Evolutionary conservation across 1,140 invertebrate genomes (phyloP).

Genomic region (Drosophila bocqueti): DNA sequence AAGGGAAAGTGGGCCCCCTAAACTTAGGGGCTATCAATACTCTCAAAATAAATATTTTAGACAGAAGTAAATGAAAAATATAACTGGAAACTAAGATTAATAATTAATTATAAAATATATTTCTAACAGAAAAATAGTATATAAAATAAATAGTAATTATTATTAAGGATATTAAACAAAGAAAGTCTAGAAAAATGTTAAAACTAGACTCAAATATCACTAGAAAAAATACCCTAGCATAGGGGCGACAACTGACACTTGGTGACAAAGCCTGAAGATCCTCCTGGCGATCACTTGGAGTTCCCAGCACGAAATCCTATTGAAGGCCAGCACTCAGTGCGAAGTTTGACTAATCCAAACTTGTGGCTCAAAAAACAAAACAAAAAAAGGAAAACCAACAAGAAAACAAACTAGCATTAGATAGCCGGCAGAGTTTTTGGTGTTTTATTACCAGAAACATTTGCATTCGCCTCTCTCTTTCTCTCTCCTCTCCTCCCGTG

Average conservation of each 20-base stretch:
- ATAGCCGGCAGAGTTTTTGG: constrained; percentile 35
- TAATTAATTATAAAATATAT: neutral
- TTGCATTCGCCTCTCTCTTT: constrained; percentile 35
- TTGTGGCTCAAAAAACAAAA: neutral
- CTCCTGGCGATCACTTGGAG: neutral
- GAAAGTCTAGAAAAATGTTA: neutral
- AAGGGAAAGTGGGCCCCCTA: neutral
- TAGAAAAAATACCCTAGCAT: neutral
- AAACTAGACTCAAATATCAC: neutral
- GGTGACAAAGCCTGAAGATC: neutral
- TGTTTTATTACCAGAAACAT: constrained; percentile 56
- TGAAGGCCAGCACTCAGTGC: neutral
- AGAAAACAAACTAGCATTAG: constrained; percentile 16
- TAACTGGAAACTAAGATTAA: no score
- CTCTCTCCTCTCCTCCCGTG: constrained; percentile 11
- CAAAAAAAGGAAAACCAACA: neutral
- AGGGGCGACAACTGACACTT: no score
- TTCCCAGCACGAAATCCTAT: neutral
- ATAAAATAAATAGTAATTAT: neutral
- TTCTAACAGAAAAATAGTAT: neutral
- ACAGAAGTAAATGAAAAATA: neutral
- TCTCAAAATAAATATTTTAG: neutral
- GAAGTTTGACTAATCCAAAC: constrained; percentile 18
- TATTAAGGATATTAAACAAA: neutral
- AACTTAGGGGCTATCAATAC: neutral